These are phyloP conservation scores for Oceanites oceanicus DNA, from an alignment of 2,113 vertebrate genomes.

Conservation along the genomic window DNA sequence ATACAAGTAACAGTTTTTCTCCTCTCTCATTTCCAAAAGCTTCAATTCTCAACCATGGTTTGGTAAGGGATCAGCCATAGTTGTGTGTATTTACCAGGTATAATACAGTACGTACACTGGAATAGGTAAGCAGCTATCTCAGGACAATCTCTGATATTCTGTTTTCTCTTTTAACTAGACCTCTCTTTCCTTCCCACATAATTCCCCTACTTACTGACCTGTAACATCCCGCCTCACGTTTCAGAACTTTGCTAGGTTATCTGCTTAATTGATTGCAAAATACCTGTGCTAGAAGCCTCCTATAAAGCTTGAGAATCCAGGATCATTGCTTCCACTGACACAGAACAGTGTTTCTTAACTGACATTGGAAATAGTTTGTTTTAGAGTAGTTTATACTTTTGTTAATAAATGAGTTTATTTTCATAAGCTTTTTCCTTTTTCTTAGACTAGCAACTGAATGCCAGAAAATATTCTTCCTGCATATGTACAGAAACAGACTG, in stretches of 20 bases:
- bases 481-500: not conserved
- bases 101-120: not conserved
- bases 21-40: not conserved
- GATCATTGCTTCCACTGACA: not conserved
- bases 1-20: not conserved
- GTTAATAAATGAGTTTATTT: not conserved
- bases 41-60: not conserved
- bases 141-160: not conserved
- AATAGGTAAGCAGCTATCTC: not conserved
- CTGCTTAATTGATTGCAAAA: not conserved
- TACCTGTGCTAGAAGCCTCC: not conserved
- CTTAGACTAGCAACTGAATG: not conserved
- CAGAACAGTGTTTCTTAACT: not conserved
- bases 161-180: not conserved
- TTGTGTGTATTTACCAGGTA: not conserved
- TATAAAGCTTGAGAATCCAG: not conserved
- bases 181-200: not conserved
- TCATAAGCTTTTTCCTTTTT: not conserved
- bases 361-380: not conserved
- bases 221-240: not conserved
- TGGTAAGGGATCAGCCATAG: not conserved
- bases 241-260: not conserved
- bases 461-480: not conserved
- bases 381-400: not conserved
- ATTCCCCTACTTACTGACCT: not conserved